Base-by-base conservation (phyloP, 2,888 invertebrate genomes). In the Corythucha ciliata region DNA sequence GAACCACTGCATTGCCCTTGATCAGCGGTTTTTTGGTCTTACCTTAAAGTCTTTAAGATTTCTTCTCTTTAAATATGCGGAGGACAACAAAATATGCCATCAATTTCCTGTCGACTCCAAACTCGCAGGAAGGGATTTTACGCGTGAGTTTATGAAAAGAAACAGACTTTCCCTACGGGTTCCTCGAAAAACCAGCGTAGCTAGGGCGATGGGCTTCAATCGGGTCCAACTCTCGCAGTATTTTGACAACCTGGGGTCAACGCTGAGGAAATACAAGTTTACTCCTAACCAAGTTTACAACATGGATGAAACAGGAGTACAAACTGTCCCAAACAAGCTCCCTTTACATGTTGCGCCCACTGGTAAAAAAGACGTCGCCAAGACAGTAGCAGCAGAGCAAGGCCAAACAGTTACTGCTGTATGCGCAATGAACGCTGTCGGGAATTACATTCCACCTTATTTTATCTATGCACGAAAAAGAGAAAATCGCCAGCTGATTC, bases 341-440 rank as follows among this genome's bases (percentile, higher is more conserved):
- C 55, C 57, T 16, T 57, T 57, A 42, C 56, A 52, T 26, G 44
- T 58, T 16, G 52, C 54, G 6, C 45, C 45, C 18, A 52, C 34
- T 20, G 57, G 56, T 8, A 54, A 55, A 40, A 54, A 45, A 47
- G 52, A 58, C 27, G 56, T 58, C 4, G 41, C 41, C 8, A 57
- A 57, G 49, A 22, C 50, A n/a, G 51, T 53, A 6, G 27, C 55
- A 18, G 56, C 55, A 27, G 58, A 60, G 48, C 51, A 49, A 51
- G 51, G 53, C 4, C 53, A 51, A 41, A 55, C 51, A 20, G 53
- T 58, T 2, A 53, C 56, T 27, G 57, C 45, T 34, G 52, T 51
- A 6, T 58, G 48, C 52, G 32, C 46, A 34, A 52, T 51, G 41
- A 48, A 25, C 53, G 53, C 42, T 12, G 36, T 34, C 5, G 53